Conservation (phyloP, 2,888 invertebrate genomes). For the Papilio demoleus region DNA sequence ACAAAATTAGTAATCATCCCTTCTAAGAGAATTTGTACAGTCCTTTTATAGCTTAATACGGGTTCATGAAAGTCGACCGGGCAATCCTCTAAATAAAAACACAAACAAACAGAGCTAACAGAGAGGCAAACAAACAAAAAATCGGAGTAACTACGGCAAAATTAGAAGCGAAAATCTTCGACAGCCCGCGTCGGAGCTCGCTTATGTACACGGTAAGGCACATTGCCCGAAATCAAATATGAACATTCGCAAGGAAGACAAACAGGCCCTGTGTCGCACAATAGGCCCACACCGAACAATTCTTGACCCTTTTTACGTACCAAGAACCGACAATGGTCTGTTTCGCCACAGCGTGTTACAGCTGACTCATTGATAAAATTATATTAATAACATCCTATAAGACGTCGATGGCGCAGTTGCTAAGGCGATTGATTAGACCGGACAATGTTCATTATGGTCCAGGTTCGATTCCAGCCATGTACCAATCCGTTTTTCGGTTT, state of each 20-base stretch:
- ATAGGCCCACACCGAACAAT: constrained; percentile 56
- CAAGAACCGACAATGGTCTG: constrained; percentile 51
- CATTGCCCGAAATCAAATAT: constrained; percentile 74
- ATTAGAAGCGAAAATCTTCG: constrained; percentile 63
- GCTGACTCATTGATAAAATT: constrained; percentile 6
- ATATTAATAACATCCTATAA: neutral
- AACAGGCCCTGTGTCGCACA: constrained; percentile 66
- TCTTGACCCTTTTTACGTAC: constrained; percentile 59
- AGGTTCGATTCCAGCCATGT: too few species aligned
- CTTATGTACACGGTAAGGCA: constrained; percentile 51
- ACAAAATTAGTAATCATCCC: neutral
- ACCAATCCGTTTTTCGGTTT: too few species aligned
- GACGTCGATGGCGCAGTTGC: too few species aligned
- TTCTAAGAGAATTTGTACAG: constrained; percentile 6
- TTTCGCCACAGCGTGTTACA: constrained; percentile 15
- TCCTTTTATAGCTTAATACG: constrained; percentile 28
- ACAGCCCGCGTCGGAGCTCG: constrained; percentile 50
- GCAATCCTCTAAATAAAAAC: constrained; percentile 41
- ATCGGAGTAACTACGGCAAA: constrained; percentile 50
- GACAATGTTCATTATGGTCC: too few species aligned
- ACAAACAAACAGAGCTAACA: constrained; percentile 38
- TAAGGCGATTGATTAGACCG: too few species aligned
- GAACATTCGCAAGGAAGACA: constrained; percentile 70
- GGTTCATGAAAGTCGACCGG: constrained; percentile 41
- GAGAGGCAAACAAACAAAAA: constrained; percentile 48